These are phyloP conservation scores for Steinernema carpocapsae DNA, from an alignment of 2,888 invertebrate species.

Conservation along the genomic window DNA sequence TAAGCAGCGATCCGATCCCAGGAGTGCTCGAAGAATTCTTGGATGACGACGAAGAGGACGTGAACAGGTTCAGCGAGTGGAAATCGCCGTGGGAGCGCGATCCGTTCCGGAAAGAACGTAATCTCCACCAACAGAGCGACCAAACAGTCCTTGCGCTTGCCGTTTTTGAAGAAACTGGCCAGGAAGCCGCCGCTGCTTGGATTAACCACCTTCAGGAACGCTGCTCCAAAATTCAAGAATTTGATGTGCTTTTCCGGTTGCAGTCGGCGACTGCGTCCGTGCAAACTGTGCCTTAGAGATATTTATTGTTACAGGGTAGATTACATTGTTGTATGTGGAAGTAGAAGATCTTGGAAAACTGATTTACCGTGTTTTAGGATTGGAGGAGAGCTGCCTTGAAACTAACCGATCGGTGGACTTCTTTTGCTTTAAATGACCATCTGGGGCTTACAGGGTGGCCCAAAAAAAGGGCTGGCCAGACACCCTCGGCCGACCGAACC, in stretches of 20 bases:
- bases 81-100: slow-evolving; percentile 37
- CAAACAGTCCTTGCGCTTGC: slow-evolving; percentile 60
- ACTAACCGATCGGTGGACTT: too few relatives aligned
- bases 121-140: slow-evolving; percentile 61
- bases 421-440: too few relatives aligned
- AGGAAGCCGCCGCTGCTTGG: slow-evolving; percentile 51
- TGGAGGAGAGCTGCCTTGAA: too few relatives aligned
- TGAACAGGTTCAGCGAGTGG: slow-evolving; percentile 54
- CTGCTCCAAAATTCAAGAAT: slow-evolving; percentile 34
- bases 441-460: too few relatives aligned
- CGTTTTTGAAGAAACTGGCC: slow-evolving; percentile 44
- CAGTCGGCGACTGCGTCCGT: background rate
- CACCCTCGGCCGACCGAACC: too few relatives aligned
- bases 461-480: too few relatives aligned
- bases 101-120: slow-evolving; percentile 39
- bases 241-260: slow-evolving; percentile 34
- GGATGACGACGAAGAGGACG: slow-evolving; percentile 49
- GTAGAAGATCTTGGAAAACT: too few relatives aligned
- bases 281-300: slow-evolving; percentile 6
- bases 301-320: too few relatives aligned
- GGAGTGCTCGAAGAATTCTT: slow-evolving; percentile 50
- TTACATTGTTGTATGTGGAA: too few relatives aligned
- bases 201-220: slow-evolving; percentile 49
- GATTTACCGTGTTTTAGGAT: too few relatives aligned
- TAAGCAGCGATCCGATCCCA: slow-evolving; percentile 46